Percentiles rank a stretch among this genome's conserved stretches.
phyloP scores from a whole-genome alignment of 2,797 vertebrate species.

The Phalanger gymnotis region DNA sequence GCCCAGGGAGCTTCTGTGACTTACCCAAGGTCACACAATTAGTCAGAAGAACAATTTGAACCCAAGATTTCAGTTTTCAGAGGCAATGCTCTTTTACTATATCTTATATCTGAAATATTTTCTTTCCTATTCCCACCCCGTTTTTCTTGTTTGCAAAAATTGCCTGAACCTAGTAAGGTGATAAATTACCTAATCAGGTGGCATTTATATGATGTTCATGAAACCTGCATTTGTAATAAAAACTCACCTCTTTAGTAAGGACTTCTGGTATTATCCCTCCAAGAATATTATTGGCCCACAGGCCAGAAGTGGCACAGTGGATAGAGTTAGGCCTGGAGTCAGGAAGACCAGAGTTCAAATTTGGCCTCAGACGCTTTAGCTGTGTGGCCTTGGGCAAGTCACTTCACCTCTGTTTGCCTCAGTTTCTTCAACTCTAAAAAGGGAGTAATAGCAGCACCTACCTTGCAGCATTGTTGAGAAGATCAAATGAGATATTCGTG shows the following conservation, averaged over 20 bases:
- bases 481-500: neutral
- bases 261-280: neutral
- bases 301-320: neutral
- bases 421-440: neutral
- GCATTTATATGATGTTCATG: neutral
- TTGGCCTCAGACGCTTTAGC: neutral
- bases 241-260: neutral
- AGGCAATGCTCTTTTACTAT: constrained; percentile 19
- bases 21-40: constrained; percentile 9
- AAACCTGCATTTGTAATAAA: neutral
- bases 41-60: constrained; percentile 14
- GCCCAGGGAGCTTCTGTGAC: constrained; percentile 24
- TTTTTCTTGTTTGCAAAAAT: neutral
- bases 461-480: neutral
- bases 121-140: neutral
- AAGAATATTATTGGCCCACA: neutral
- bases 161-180: neutral
- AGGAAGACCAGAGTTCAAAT: neutral
- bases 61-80: constrained; percentile 4
- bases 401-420: neutral
- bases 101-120: neutral
- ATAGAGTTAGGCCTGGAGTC: neutral
- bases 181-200: neutral
- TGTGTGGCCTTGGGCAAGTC: neutral
- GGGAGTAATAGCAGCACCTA: neutral